Conservation (phyloP, 1,140 invertebrate species). For the Caenorhabditis brenneri region DNA sequence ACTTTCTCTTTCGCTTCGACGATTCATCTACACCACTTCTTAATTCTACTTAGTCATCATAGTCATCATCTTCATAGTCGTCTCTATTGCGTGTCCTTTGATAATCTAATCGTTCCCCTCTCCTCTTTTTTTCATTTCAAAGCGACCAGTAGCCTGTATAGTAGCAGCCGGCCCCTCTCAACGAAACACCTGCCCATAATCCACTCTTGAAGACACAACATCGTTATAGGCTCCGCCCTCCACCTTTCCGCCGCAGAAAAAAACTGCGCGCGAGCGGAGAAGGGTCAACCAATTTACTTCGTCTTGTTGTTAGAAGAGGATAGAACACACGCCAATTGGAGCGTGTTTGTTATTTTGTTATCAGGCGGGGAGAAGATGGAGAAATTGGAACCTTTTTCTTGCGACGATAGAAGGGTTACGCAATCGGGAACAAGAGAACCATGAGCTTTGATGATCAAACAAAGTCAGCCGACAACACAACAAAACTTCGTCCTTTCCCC, state of each 20-base stretch:
- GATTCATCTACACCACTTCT: neutral
- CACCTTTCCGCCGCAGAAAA: too few relatives aligned
- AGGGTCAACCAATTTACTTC: too few relatives aligned
- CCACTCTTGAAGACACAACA: neutral
- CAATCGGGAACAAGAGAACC: conserved; percentile 1
- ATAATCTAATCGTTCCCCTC: neutral
- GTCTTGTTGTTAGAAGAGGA: neutral
- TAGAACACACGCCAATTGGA: neutral
- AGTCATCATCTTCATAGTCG: too few relatives aligned
- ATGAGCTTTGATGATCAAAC: conserved; percentile 26
- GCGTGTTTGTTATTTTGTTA: neutral
- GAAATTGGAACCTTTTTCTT: neutral
- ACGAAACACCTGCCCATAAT: neutral
- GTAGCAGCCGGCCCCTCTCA: too few relatives aligned
- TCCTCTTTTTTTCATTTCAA: too few relatives aligned
- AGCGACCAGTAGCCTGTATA: too few relatives aligned
- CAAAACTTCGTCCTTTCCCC: neutral
- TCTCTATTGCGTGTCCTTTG: neutral
- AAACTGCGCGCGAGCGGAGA: too few relatives aligned
- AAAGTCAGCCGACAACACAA: neutral
- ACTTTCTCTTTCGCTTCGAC: neutral
- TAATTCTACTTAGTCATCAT: neutral
- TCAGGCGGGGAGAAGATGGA: neutral
- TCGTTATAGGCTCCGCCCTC: too few relatives aligned
- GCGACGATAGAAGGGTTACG: neutral